phyloP scores from a whole-genome alignment of 1,140 invertebrate species.

The Belonocnema kinseyi region DNA sequence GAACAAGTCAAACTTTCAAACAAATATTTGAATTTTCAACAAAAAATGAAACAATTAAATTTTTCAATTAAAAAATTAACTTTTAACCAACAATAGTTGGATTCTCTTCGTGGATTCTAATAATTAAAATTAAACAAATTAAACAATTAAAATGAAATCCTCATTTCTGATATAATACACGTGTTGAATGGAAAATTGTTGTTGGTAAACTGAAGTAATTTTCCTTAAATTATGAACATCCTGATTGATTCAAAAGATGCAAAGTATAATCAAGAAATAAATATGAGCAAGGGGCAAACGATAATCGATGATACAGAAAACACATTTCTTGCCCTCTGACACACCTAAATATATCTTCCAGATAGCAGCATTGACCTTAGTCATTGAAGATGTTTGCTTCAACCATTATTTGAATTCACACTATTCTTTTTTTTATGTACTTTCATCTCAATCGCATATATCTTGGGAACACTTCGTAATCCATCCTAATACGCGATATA shows the following conservation, averaged over 20 bases:
- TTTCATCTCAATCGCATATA: constrained; percentile 27
- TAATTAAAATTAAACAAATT: no score
- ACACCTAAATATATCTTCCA: constrained; percentile 46
- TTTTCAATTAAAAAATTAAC: no score
- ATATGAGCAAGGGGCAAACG: constrained; percentile 11
- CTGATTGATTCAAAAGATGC: neutral
- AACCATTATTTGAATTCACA: constrained; percentile 24
- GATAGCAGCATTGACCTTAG: constrained; percentile 53
- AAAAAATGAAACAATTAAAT: no score
- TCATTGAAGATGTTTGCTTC: constrained; percentile 31
- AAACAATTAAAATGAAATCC: no score
- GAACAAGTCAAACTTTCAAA: no score
- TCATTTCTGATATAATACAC: no score
- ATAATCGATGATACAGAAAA: constrained; percentile 44
- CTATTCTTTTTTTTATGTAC: neutral
- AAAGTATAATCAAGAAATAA: constrained; percentile 14
- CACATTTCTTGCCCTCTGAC: constrained; percentile 48
- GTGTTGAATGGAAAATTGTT: no score
- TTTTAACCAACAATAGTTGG: no score
- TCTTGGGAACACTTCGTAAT: constrained; percentile 37
- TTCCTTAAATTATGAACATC: constrained; percentile 40
- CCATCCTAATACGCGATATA: constrained; percentile 19
- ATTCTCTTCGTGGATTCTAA: no score
- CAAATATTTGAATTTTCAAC: no score
- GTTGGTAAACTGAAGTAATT: no score